Percentiles rank a stretch among this genome's conserved stretches.
Conservation (phyloP, 2,888 invertebrate species). For the Lumbricus terrestris region DNA sequence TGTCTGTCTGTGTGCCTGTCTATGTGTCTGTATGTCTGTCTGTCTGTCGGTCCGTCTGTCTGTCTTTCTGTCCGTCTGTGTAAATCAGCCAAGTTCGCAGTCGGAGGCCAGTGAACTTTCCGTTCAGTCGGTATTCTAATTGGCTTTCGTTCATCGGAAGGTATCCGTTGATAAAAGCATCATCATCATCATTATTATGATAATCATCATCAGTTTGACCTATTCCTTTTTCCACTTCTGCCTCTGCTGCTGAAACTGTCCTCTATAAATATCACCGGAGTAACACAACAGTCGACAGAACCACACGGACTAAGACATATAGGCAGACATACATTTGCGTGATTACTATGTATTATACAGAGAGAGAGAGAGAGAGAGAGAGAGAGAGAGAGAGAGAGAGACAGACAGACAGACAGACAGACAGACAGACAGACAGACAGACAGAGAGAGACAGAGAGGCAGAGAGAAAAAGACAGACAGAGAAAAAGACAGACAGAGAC, state of each 20-base stretch:
- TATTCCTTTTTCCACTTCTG: neutral
- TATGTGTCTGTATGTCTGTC: too few relatives aligned
- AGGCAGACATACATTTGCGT: neutral
- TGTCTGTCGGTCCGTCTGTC: too few relatives aligned
- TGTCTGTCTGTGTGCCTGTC: too few relatives aligned
- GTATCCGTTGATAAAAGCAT: neutral
- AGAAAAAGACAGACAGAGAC: too few relatives aligned
- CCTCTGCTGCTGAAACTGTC: neutral
- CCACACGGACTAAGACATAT: neutral
- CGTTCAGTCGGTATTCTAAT: neutral
- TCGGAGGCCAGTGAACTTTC: neutral
- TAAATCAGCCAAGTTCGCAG: neutral
- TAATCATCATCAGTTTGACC: neutral
- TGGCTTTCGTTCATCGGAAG: neutral
- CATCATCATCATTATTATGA: neutral
- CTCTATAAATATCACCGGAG: neutral
- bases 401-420: too few relatives aligned
- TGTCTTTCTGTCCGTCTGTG: too few relatives aligned
- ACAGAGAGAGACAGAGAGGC: too few relatives aligned
- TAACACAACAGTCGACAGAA: neutral
- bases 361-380: neutral
- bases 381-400: too few relatives aligned
- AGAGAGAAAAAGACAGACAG: neutral
- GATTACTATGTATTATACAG: too few relatives aligned
- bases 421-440: too few relatives aligned